These are phyloP conservation scores for Sebastes iracundus DNA, from an alignment of 2,797 vertebrate species.

Conservation along the genomic window DNA sequence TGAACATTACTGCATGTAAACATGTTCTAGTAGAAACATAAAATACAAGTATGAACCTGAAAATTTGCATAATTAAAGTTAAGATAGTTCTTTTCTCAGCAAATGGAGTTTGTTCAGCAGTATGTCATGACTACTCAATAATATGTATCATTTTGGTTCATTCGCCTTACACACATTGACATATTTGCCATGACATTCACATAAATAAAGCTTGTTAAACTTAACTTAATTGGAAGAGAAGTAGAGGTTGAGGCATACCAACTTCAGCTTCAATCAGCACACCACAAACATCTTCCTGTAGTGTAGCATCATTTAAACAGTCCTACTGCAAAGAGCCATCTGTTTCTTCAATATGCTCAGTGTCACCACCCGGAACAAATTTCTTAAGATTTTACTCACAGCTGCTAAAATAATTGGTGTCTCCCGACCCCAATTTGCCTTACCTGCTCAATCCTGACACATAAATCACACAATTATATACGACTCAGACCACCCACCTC, in stretches of 20 bases:
- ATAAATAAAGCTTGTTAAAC: neutral
- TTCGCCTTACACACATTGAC: neutral
- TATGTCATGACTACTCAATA: neutral
- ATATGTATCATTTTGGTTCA: neutral
- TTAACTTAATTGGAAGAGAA: neutral
- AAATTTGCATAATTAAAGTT: too few relatives aligned
- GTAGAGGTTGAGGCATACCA: neutral
- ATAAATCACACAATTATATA: slow-evolving; percentile 30
- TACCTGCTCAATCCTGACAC: slow-evolving; percentile 29
- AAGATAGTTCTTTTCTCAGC: too few relatives aligned
- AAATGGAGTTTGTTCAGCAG: neutral
- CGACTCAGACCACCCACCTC: slow-evolving; percentile 48
- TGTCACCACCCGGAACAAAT: slow-evolving; percentile 7
- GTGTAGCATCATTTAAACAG: neutral
- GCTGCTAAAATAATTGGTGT: slow-evolving; percentile 41
- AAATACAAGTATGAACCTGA: too few relatives aligned
- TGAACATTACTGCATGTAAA: too few relatives aligned
- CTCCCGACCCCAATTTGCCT: slow-evolving; percentile 23
- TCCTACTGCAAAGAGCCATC: slow-evolving; percentile 6
- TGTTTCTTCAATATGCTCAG: slow-evolving; percentile 24
- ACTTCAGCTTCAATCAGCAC: neutral
- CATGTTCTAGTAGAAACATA: too few relatives aligned
- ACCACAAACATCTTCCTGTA: neutral
- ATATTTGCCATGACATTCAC: neutral
- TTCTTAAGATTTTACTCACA: slow-evolving; percentile 7